phyloP scores from a whole-genome alignment of 2,888 invertebrate species.

The Thymelicus sylvestris region DNA sequence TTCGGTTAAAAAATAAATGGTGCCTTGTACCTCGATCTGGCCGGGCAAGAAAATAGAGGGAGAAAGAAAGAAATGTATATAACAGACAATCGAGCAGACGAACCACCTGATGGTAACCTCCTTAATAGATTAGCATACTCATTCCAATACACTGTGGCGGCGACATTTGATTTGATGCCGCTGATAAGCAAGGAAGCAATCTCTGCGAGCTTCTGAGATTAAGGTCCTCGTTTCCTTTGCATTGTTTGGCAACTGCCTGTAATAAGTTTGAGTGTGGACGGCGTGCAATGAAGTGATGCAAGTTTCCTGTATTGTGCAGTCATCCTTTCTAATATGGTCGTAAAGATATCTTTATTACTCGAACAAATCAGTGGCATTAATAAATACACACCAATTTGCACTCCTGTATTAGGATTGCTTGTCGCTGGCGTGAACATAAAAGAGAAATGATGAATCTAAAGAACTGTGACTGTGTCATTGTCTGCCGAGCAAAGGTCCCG shows the following conservation, averaged over 20 bases:
- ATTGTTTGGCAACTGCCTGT: slow-evolving; percentile 17
- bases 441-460: too few species aligned
- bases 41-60: too few species aligned
- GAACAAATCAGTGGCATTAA: background rate
- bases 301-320: background rate
- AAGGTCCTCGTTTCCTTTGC: slow-evolving; percentile 22
- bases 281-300: slow-evolving; percentile 5
- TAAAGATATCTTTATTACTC: background rate
- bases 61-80: too few species aligned
- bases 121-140: background rate
- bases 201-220: slow-evolving; percentile 26
- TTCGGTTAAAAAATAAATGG: too few species aligned
- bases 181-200: slow-evolving; percentile 22
- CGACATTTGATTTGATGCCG: slow-evolving; percentile 17
- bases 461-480: too few species aligned
- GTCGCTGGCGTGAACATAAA: too few species aligned
- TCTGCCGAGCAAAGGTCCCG: too few species aligned
- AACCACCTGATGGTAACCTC: too few species aligned
- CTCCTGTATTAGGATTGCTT: too few species aligned
- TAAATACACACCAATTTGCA: background rate
- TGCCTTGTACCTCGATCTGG: too few species aligned
- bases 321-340: slow-evolving; percentile 6
- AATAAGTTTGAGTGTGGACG: slow-evolving; percentile 2
- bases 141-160: slow-evolving; percentile 1
- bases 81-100: too few species aligned